Evolutionary conservation across 2,797 vertebrate species (phyloP).

Genomic region (Pseudochirops cupreus): DNA sequence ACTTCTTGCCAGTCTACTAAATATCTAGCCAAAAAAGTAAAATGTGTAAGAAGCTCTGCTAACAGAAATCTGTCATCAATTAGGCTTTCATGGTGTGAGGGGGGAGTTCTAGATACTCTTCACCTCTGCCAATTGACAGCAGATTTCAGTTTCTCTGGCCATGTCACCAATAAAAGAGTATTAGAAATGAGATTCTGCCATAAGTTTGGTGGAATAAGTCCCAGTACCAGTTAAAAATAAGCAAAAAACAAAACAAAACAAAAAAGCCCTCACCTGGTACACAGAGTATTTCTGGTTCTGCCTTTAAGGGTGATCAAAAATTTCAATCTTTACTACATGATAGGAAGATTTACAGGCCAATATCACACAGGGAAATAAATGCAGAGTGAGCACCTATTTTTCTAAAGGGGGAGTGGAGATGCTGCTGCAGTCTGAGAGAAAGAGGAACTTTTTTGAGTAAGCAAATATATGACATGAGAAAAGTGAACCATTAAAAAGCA

Average conservation of each 20-base stretch:
- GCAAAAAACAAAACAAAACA: slow-evolving; percentile 49
- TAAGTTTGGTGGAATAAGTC: slow-evolving; percentile 39
- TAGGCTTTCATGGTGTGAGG: slow-evolving; percentile 40
- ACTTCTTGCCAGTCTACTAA: slow-evolving; percentile 81
- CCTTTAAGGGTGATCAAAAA: background rate
- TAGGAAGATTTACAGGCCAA: background rate
- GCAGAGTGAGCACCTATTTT: slow-evolving; percentile 54
- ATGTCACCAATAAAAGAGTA: slow-evolving; percentile 51
- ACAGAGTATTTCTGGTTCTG: background rate
- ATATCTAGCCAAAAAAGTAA: slow-evolving; percentile 78
- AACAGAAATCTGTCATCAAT: slow-evolving; percentile 64
- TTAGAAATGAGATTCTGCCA: slow-evolving; percentile 13
- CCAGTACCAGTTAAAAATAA: slow-evolving; percentile 74
- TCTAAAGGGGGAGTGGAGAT: slow-evolving; percentile 30
- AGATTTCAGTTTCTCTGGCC: slow-evolving; percentile 61
- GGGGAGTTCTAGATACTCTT: slow-evolving; percentile 52
- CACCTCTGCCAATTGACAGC: slow-evolving; percentile 55
- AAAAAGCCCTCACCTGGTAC: slow-evolving; percentile 51
- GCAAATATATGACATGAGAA: slow-evolving; percentile 48
- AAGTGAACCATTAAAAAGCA: slow-evolving; percentile 14
- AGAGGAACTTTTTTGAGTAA: slow-evolving; percentile 59
- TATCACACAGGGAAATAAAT: background rate
- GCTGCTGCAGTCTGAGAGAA: slow-evolving; percentile 28
- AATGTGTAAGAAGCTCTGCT: slow-evolving; percentile 78
- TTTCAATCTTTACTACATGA: background rate